Evolutionary conservation across 2,113 vertebrate genomes (phyloP).

Genomic region (Lepisosteus osseus): DNA sequence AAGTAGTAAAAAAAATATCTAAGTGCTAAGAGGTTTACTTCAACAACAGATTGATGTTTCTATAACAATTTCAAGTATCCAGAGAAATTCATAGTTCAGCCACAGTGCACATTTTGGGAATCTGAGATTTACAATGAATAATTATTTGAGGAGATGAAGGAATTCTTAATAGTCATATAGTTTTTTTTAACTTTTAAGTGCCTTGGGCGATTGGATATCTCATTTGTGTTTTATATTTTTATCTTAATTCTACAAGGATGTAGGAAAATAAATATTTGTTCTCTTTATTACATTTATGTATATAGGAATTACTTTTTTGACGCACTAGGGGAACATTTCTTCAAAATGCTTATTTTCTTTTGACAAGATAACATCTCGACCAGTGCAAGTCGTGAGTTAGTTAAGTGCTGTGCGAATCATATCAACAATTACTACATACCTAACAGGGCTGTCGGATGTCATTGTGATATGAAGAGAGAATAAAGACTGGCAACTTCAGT

Average conservation of each 20-base stretch:
- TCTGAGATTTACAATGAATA: no score
- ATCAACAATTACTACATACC: slow-evolving; percentile 17
- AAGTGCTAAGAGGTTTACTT: no score
- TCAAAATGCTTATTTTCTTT: slow-evolving; percentile 46
- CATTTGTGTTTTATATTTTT: neutral
- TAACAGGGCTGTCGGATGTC: slow-evolving; percentile 25
- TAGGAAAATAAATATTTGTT: slow-evolving; percentile 57
- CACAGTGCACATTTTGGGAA: no score
- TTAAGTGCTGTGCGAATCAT: slow-evolving; percentile 33
- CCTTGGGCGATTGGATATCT: no score
- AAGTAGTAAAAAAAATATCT: no score
- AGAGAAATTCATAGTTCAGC: no score
- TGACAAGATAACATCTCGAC: slow-evolving; percentile 45
- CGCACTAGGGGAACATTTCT: slow-evolving; percentile 40
- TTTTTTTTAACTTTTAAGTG: no score
- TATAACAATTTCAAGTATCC: no score
- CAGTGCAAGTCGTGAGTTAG: slow-evolving; percentile 22
- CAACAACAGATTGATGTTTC: no score
- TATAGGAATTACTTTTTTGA: slow-evolving; percentile 42
- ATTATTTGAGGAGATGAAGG: no score
- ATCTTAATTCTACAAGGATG: slow-evolving; percentile 19
- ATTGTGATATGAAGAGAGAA: slow-evolving; percentile 2
- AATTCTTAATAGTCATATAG: no score
- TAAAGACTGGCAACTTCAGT: neutral
- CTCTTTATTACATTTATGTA: slow-evolving; percentile 46